Base-by-base conservation (phyloP, 2,113 vertebrate genomes). In the Petrocephalus zakoni region DNA sequence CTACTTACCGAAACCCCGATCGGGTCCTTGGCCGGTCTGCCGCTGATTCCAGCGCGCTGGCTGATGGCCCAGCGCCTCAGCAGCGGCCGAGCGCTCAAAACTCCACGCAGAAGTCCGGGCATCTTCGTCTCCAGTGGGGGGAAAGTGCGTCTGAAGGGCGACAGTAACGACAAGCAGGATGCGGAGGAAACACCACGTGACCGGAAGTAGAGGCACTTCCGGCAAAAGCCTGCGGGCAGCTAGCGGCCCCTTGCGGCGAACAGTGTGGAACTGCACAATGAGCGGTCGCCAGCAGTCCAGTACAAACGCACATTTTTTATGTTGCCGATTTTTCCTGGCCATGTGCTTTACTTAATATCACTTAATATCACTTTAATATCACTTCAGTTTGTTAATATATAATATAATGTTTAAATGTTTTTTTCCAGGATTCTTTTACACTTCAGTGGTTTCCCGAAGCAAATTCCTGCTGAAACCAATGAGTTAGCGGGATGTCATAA, bases 31-130 rank as follows among this genome's bases (percentile, higher is more conserved):
- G 93, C 89, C 0, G 92, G 90, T 55, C 85, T 90, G 2, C 82
- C 37, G n/a, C 25, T 17, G 13, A 92, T 4, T 49, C 89, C 91
- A 0, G 92, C 91, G 46, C 91, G 89, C 88, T 90, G 92, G 34
- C 49, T 83, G 55, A 92, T 42, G 29, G 37, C 56, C 2, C 88
- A 56, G 34, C 88, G 87, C 51, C 91, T 90, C 85, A 91, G 47
- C 89, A 49, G 88, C 46, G 86, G 47, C 53, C 91, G 89, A 78
- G 90, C n/a, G 1, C 88, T 78, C 49, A 87, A 75, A 46, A 93
- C 10, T 84, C 90, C 92, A 61, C 90, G 85, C n/a, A 93, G 34
- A 22, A 93, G 34, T 4, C 56, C 92, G 19, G 91, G 91, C 93
- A 93, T 93, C n/a, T n/a, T 53, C 25, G 64, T n/a, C 68, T 81